Conservation (phyloP, 2,888 invertebrate genomes). For the Drosophila ezoana region DNA sequence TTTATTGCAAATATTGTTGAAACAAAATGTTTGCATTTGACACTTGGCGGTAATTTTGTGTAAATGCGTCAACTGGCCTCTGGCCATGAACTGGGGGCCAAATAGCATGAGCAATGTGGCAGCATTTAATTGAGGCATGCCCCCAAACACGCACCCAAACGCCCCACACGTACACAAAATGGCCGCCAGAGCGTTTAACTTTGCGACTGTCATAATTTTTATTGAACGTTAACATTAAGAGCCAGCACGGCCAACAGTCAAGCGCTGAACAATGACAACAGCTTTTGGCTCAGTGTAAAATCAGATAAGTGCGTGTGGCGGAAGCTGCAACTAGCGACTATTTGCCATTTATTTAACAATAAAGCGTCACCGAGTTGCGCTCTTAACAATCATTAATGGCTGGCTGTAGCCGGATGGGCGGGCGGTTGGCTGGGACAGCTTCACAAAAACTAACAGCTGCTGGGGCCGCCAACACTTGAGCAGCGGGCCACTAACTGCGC, state of each 20-base stretch:
- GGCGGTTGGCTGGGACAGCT: too few species aligned
- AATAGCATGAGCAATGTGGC: slow-evolving; percentile 2
- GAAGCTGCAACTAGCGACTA: slow-evolving; percentile 63
- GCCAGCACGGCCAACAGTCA: slow-evolving; percentile 37
- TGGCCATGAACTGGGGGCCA: slow-evolving; percentile 44
- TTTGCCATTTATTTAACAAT: slow-evolving; percentile 79
- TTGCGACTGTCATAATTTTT: slow-evolving; percentile 78
- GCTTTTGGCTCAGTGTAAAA: slow-evolving; percentile 62
- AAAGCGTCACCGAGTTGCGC: slow-evolving; percentile 56
- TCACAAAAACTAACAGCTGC: slow-evolving; percentile 38
- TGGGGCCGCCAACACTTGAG: slow-evolving; percentile 6
- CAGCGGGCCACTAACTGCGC: slow-evolving; percentile 56
- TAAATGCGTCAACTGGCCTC: slow-evolving; percentile 78
- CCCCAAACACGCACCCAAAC: slow-evolving; percentile 1
- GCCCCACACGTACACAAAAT: slow-evolving; percentile 57
- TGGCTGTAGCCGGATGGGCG: neutral
- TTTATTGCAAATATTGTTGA: slow-evolving; percentile 76
- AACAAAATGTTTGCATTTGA: slow-evolving; percentile 77
- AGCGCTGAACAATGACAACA: slow-evolving; percentile 34
- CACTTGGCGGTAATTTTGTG: slow-evolving; percentile 78
- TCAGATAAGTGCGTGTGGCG: slow-evolving; percentile 69
- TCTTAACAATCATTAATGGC: slow-evolving; percentile 76
- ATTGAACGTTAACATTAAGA: slow-evolving; percentile 63
- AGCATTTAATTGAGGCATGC: slow-evolving; percentile 64
- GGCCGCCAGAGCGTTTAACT: slow-evolving; percentile 70